A percentile compares a stretch with the other conserved stretches of the same genome.
phyloP scores from a whole-genome alignment of 2,113 vertebrate species.

The Equus przewalskii region DNA sequence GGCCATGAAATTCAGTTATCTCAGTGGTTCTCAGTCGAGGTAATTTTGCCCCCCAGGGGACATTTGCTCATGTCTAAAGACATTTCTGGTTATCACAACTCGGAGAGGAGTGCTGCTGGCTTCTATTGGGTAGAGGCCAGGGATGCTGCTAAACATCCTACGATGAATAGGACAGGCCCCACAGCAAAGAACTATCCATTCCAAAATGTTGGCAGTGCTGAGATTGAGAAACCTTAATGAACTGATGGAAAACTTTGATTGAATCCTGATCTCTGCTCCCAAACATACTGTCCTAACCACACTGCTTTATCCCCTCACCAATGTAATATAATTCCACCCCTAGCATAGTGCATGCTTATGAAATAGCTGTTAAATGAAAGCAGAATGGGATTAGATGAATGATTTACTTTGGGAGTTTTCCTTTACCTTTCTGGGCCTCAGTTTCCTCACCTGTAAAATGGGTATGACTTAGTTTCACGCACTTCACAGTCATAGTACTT shows the following conservation, averaged over 20 bases:
- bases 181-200: background rate
- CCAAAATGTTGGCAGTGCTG: background rate
- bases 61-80: background rate
- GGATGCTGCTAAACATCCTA: background rate
- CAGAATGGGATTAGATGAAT: background rate
- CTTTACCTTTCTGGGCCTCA: background rate
- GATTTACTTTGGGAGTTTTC: background rate
- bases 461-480: background rate
- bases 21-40: background rate
- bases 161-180: background rate
- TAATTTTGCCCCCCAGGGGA: background rate
- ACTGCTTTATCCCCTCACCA: background rate
- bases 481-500: background rate
- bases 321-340: background rate
- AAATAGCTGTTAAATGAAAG: background rate
- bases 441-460: background rate
- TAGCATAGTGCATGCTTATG: background rate
- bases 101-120: background rate
- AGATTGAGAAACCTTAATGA: background rate
- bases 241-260: background rate
- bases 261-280: background rate
- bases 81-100: background rate
- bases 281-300: background rate
- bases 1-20: background rate
- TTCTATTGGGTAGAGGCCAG: background rate